Evolutionary conservation across 1,140 invertebrate species (phyloP).

Genomic region (Tyrophagus putrescentiae): DNA sequence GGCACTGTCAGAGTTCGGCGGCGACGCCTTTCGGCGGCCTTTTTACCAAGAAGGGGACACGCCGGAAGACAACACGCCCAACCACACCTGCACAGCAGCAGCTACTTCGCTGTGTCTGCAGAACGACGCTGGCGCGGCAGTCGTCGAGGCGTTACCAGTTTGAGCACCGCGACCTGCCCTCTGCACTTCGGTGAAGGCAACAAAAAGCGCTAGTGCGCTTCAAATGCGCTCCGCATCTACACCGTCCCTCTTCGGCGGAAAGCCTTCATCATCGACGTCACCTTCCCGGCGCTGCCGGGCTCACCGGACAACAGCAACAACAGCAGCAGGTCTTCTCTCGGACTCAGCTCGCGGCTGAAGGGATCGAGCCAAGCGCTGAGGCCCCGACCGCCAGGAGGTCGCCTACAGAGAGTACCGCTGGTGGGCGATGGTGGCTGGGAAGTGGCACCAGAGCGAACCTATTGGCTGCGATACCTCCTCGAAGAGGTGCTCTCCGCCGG

Average conservation of each 20-base stretch:
- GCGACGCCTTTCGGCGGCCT: not conserved
- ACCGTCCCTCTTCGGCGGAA: not conserved
- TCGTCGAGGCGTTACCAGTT: not conserved
- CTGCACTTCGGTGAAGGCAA: not conserved
- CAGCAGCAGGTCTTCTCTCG: not conserved
- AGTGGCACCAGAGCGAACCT: too few relatives aligned
- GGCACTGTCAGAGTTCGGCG: not conserved
- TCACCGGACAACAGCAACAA: too few relatives aligned
- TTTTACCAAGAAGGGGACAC: not conserved
- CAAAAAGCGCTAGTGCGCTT: not conserved
- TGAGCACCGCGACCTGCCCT: constrained; percentile 1
- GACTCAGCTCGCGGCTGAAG: not conserved
- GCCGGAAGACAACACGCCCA: not conserved
- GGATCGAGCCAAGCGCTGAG: not conserved
- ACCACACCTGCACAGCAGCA: too few relatives aligned
- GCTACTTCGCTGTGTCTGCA: not conserved
- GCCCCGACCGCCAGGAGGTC: not conserved
- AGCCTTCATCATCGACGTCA: not conserved
- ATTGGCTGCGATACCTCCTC: too few relatives aligned
- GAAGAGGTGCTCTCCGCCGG: too few relatives aligned
- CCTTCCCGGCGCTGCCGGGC: not conserved
- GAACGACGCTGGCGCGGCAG: not conserved
- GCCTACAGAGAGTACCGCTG: not conserved
- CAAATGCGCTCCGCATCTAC: not conserved
- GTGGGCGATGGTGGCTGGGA: not conserved